Conservation (phyloP, 2,113 vertebrate species). For the Corythornis cristatus region DNA sequence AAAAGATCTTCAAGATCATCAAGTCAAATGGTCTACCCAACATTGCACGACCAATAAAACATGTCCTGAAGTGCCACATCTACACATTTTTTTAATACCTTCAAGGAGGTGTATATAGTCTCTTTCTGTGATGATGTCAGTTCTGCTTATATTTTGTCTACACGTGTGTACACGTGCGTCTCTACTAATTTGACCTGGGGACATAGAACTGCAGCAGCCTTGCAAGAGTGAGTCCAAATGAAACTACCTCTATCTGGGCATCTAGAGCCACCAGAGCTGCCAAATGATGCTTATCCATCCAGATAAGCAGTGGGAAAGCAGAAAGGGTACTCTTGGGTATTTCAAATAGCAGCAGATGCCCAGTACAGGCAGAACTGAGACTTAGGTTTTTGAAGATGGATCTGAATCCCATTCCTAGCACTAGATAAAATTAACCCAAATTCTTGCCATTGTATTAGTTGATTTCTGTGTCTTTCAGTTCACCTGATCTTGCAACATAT, state of each 20-base stretch:
- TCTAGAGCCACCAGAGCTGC: not conserved
- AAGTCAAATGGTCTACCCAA: too few species aligned
- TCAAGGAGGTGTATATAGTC: too few species aligned
- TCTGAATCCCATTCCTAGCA: not conserved
- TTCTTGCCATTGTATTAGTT: not conserved
- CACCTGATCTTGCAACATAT: not conserved
- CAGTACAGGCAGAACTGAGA: not conserved
- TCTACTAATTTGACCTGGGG: fast-evolving
- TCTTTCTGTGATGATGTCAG: not conserved
- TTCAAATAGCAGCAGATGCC: not conserved
- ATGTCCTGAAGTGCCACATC: not conserved
- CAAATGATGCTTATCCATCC: not conserved
- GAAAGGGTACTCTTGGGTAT: not conserved
- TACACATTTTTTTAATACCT: too few species aligned
- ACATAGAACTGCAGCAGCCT: not conserved
- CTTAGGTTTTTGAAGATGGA: not conserved
- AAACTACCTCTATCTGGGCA: not conserved
- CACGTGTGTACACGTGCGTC: not conserved
- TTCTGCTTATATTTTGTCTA: not conserved
- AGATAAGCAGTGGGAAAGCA: not conserved
- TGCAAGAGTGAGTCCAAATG: not conserved
- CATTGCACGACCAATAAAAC: too few species aligned
- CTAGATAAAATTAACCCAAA: not conserved
- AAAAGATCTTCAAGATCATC: too few species aligned
- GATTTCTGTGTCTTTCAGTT: not conserved